Percentiles rank a stretch among this genome's conserved stretches.
Conservation (phyloP, 2,888 invertebrate species). For the Fissipunctia ypsillon region DNA sequence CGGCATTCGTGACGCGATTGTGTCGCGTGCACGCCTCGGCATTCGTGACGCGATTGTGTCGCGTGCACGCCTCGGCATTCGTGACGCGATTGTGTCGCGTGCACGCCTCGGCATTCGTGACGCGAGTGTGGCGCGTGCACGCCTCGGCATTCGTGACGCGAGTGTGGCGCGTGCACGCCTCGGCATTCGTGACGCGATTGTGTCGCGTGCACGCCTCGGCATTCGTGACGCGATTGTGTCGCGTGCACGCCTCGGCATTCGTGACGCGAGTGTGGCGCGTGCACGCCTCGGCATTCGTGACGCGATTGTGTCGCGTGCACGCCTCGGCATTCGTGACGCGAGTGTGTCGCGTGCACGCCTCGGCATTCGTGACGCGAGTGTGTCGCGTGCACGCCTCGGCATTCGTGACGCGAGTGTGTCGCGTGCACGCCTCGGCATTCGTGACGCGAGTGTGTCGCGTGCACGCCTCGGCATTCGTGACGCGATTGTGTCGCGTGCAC, state of each 20-base stretch:
- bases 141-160: slow-evolving; percentile 45
- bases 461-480: slow-evolving; percentile 42
- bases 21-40: slow-evolving; percentile 6
- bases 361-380: slow-evolving; percentile 45
- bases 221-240: slow-evolving; percentile 42
- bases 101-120: slow-evolving; percentile 42
- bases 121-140: slow-evolving; percentile 19
- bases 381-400: slow-evolving; percentile 6
- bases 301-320: slow-evolving; percentile 20
- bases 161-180: slow-evolving; percentile 13
- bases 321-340: slow-evolving; percentile 45
- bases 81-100: slow-evolving; percentile 35
- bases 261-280: slow-evolving; percentile 35
- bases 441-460: slow-evolving; percentile 35
- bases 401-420: slow-evolving; percentile 42
- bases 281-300: slow-evolving; percentile 42
- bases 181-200: slow-evolving; percentile 45
- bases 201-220: slow-evolving; percentile 6
- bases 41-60: slow-evolving; percentile 42
- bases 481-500: slow-evolving; percentile 20
- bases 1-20: slow-evolving; percentile 45
- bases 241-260: slow-evolving; percentile 22
- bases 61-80: slow-evolving; percentile 22
- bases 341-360: slow-evolving; percentile 14
- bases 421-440: slow-evolving; percentile 22